Evolutionary conservation across 1,140 invertebrate genomes (phyloP).

Genomic region (Acromyrmex heyeri): DNA sequence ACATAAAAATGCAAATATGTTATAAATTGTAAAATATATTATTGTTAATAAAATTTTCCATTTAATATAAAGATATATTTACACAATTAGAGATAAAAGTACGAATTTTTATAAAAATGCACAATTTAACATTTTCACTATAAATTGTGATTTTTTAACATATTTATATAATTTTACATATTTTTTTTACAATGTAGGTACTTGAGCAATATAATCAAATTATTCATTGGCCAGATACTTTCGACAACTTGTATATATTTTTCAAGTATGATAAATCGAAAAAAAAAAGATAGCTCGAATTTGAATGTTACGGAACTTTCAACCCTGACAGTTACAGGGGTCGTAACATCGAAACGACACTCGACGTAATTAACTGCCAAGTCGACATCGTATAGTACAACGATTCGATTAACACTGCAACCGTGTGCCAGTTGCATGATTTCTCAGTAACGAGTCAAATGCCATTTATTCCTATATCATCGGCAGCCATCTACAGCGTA

Average conservation of each 20-base stretch:
- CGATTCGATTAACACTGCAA: conserved; percentile 43
- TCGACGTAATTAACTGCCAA: conserved; percentile 25
- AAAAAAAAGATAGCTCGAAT: too few species aligned
- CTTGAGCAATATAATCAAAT: too few species aligned
- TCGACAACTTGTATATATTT: not conserved
- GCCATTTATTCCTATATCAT: conserved; percentile 56
- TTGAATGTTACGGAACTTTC: not conserved
- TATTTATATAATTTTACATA: not conserved
- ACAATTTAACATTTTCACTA: too few species aligned
- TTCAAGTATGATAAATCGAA: not conserved
- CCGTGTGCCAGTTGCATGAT: conserved; percentile 55
- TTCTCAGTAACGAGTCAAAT: conserved; percentile 54
- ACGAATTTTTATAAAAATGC: too few species aligned
- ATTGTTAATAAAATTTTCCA: too few species aligned
- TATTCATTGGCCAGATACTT: too few species aligned
- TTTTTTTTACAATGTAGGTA: too few species aligned
- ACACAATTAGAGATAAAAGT: too few species aligned
- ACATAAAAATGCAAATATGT: too few species aligned
- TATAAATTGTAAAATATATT: too few species aligned
- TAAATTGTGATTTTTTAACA: too few species aligned
- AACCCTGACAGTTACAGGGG: not conserved
- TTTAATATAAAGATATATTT: too few species aligned
- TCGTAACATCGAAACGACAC: not conserved
- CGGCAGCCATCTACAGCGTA: conserved; percentile 26
- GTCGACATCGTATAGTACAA: conserved; percentile 14